Percentiles rank a stretch among this genome's conserved stretches.
These are phyloP conservation scores for Wasmannia auropunctata DNA, from an alignment of 1,140 invertebrate genomes.

Conservation along the genomic window DNA sequence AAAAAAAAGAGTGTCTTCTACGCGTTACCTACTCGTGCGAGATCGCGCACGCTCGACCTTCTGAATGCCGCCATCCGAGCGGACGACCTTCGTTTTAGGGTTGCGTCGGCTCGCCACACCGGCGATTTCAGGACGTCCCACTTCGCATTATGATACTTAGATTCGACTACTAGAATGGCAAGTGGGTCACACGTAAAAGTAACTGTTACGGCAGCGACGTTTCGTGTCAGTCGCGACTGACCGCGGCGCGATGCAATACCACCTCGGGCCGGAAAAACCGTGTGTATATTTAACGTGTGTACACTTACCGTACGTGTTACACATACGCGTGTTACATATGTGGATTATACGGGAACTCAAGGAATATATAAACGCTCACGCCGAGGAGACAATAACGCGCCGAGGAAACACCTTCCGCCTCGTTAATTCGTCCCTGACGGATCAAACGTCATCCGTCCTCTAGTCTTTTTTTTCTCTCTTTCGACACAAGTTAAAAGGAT, in stretches of 20 bases:
- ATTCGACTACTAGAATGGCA: slow-evolving; percentile 72
- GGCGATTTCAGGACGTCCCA: slow-evolving; percentile 61
- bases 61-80: slow-evolving; percentile 25
- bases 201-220: slow-evolving; percentile 73
- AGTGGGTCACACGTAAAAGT: slow-evolving; percentile 74
- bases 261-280: slow-evolving; percentile 59
- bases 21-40: not conserved
- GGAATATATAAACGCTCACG: slow-evolving; percentile 32
- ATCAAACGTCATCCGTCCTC: not conserved
- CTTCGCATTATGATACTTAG: slow-evolving; percentile 68
- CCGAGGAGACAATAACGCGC: slow-evolving; percentile 36
- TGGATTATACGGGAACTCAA: not conserved
- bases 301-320: not conserved
- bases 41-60: slow-evolving; percentile 30
- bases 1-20: not conserved
- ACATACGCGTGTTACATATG: not conserved
- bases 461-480: not conserved
- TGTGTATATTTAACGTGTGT: not conserved
- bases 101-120: slow-evolving; percentile 14
- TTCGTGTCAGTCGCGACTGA: slow-evolving; percentile 61
- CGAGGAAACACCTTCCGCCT: slow-evolving; percentile 9
- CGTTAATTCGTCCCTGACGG: slow-evolving; percentile 42
- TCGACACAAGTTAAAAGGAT: not conserved
- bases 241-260: slow-evolving; percentile 47
- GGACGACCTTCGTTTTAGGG: slow-evolving; percentile 42